These are phyloP conservation scores for Colletes gigas DNA, from an alignment of 1,140 invertebrate genomes.

Conservation along the genomic window DNA sequence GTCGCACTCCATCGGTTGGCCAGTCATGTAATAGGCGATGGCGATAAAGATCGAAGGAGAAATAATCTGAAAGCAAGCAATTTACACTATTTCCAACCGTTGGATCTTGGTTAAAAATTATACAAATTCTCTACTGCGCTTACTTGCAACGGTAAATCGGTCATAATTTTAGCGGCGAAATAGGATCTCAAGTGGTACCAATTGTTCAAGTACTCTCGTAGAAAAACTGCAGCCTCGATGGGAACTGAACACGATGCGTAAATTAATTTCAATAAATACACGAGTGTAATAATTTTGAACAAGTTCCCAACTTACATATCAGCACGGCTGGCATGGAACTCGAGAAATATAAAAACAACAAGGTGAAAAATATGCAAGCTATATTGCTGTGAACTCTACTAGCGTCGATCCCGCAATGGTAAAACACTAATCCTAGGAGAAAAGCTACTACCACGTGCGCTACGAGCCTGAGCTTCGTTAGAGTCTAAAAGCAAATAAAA, in stretches of 20 bases:
- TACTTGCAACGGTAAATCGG: constrained; percentile 93
- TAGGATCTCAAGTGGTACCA: constrained; percentile 94
- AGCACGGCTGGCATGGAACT: constrained; percentile 94
- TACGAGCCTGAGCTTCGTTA: constrained; percentile 87
- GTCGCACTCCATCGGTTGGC: constrained; percentile 86
- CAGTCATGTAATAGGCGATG: constrained; percentile 91
- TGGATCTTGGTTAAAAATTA: not conserved
- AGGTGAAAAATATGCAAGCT: constrained; percentile 91
- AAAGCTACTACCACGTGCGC: constrained; percentile 89
- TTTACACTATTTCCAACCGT: too few relatives aligned
- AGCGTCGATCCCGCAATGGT: constrained; percentile 90
- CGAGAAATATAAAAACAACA: constrained; percentile 93
- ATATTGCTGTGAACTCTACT: constrained; percentile 89
- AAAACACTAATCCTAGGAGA: constrained; percentile 90
- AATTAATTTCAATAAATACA: too few relatives aligned
- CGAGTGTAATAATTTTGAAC: not conserved
- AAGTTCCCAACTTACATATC: constrained; percentile 86
- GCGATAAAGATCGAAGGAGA: constrained; percentile 88
- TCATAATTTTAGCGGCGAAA: constrained; percentile 91
- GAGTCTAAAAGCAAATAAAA: constrained; percentile 81
- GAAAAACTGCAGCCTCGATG: constrained; percentile 90
- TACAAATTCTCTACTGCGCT: constrained; percentile 24
- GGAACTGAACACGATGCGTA: constrained; percentile 85
- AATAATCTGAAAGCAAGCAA: constrained; percentile 82
- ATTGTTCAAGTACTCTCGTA: constrained; percentile 94